phyloP scores from a whole-genome alignment of 2,797 vertebrate species.

The Pteropus rufus region DNA sequence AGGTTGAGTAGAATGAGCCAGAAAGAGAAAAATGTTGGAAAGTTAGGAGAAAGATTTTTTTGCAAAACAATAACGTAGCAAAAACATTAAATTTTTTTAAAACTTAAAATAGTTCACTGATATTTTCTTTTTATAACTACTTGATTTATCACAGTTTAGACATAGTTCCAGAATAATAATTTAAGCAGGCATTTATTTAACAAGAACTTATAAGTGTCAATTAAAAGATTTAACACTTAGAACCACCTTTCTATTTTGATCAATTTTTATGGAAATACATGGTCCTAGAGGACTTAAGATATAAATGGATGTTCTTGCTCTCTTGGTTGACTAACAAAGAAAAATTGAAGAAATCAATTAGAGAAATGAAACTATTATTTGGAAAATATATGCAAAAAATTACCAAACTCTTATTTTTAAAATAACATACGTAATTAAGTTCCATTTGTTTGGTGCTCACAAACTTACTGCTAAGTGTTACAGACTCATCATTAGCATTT shows the following conservation, averaged over 20 bases:
- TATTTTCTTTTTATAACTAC: neutral
- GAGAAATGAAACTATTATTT: neutral
- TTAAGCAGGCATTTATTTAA: neutral
- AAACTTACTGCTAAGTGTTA: neutral
- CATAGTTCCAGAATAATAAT: neutral
- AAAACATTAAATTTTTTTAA: neutral
- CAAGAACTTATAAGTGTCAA: neutral
- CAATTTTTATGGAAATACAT: neutral
- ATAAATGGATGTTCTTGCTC: neutral
- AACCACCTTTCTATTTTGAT: neutral
- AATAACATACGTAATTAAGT: neutral
- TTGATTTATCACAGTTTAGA: neutral
- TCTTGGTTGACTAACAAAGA: neutral
- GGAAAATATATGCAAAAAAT: neutral
- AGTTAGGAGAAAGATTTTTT: neutral
- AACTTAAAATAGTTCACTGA: neutral
- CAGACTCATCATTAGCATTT: neutral
- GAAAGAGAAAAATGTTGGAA: no score
- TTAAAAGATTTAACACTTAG: constrained; percentile 3
- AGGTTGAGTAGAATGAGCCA: no score
- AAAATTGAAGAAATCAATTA: neutral
- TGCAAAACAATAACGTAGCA: neutral
- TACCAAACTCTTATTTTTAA: neutral
- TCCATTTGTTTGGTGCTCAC: neutral
- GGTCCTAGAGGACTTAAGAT: neutral